Percentiles rank a stretch among this genome's conserved stretches.
phyloP scores from a whole-genome alignment of 2,113 vertebrate species.

The Fregata magnificens region DNA sequence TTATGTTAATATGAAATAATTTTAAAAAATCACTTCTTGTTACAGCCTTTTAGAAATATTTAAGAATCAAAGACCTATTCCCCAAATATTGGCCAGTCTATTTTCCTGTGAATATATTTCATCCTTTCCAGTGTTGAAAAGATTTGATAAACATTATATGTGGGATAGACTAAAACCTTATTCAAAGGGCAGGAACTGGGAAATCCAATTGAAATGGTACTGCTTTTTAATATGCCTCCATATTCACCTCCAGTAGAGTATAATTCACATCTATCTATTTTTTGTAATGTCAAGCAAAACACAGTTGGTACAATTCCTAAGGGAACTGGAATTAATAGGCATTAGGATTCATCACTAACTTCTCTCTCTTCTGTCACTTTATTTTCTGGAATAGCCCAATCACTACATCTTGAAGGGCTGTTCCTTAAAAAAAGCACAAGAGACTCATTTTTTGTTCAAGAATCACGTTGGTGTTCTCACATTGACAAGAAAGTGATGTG shows the following conservation, averaged over 20 bases:
- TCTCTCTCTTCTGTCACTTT: not conserved
- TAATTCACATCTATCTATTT: not conserved
- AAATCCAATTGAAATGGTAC: not conserved
- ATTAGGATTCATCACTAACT: not conserved
- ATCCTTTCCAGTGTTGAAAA: not conserved
- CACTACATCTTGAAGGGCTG: not conserved
- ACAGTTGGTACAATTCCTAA: not conserved
- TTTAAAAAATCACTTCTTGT: not conserved
- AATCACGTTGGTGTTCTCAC: not conserved
- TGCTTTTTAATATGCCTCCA: not conserved
- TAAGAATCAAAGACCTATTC: not conserved
- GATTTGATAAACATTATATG: not conserved
- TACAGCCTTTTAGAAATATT: not conserved
- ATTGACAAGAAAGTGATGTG: not conserved
- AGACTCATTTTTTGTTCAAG: not conserved
- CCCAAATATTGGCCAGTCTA: not conserved
- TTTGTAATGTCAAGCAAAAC: not conserved
- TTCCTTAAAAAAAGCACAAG: not conserved
- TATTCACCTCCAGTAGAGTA: not conserved
- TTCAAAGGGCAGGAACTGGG: not conserved
- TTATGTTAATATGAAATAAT: not conserved
- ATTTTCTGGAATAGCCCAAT: not conserved
- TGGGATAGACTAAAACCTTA: not conserved
- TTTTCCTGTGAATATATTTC: not conserved
- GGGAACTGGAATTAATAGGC: not conserved